phyloP scores from a whole-genome alignment of 2,113 vertebrate species.

The Talpa occidentalis region DNA sequence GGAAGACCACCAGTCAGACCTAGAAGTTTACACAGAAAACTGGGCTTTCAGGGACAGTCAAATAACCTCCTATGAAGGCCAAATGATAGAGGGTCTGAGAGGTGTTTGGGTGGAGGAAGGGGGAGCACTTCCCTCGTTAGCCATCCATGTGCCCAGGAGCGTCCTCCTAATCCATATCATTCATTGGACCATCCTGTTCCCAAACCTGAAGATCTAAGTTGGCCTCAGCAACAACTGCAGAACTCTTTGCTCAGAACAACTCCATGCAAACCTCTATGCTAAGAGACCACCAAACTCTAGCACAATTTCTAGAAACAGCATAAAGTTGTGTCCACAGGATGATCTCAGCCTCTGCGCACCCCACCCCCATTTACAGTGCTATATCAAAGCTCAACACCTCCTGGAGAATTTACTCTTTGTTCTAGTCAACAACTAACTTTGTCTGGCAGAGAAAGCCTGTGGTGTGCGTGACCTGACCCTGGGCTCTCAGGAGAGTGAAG shows the following conservation, averaged over 20 bases:
- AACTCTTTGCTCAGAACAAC: neutral
- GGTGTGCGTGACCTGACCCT: neutral
- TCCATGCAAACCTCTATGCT: neutral
- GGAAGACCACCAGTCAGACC: rapidly evolving
- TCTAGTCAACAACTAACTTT: neutral
- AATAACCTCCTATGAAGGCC: neutral
- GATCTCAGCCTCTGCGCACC: neutral
- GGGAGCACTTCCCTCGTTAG: neutral
- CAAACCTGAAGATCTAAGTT: no score
- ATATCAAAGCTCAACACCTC: neutral
- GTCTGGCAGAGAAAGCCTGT: neutral
- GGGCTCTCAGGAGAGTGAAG: neutral
- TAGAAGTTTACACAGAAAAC: neutral
- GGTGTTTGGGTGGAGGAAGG: neutral
- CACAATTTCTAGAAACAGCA: neutral
- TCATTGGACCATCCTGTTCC: no score
- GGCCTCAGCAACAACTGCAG: neutral
- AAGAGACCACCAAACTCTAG: neutral
- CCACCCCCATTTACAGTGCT: neutral
- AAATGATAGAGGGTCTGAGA: neutral
- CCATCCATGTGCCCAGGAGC: no score
- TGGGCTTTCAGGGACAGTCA: no score
- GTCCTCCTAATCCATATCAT: no score
- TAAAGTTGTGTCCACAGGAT: neutral
- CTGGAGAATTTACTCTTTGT: neutral